phyloP scores from a whole-genome alignment of 2,888 invertebrate species.

The Penaeus monodon region DNA sequence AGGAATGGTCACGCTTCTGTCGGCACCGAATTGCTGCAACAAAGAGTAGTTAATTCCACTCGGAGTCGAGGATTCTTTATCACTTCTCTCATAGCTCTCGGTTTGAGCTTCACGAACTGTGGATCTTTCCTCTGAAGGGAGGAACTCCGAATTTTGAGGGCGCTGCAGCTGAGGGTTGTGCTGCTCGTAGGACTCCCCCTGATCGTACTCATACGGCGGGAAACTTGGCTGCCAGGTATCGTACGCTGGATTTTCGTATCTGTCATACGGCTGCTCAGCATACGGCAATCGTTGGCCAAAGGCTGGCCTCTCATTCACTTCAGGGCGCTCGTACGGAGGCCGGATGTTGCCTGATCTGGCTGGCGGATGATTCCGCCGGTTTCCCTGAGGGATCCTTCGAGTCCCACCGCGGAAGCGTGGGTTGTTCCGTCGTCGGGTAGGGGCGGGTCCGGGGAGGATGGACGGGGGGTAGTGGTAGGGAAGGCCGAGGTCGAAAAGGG shows the following conservation, averaged over 20 bases:
- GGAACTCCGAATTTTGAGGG: background rate
- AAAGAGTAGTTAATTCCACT: background rate
- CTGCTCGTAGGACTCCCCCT: too few species aligned
- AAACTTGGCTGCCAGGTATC: too few species aligned
- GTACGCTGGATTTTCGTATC: too few species aligned
- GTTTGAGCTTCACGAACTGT: background rate
- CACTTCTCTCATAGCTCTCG: background rate
- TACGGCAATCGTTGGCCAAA: background rate
- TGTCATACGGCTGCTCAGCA: background rate
- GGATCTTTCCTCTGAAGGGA: background rate
- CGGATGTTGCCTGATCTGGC: background rate
- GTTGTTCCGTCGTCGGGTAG: constrained; percentile 4
- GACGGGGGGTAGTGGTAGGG: constrained; percentile 50
- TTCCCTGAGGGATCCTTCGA: background rate
- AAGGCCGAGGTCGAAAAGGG: constrained; percentile 32
- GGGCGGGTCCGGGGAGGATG: constrained; percentile 11
- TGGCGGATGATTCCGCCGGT: constrained; percentile 14
- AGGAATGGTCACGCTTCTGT: constrained; percentile 22
- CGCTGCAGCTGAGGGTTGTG: too few species aligned
- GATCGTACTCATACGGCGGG: too few species aligned
- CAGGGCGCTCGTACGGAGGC: background rate
- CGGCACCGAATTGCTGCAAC: background rate
- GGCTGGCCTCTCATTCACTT: background rate
- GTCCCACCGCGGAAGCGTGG: background rate
- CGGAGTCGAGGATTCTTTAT: background rate